Conservation (phyloP, 2,888 invertebrate genomes). For the Coleophora flavipennella region DNA sequence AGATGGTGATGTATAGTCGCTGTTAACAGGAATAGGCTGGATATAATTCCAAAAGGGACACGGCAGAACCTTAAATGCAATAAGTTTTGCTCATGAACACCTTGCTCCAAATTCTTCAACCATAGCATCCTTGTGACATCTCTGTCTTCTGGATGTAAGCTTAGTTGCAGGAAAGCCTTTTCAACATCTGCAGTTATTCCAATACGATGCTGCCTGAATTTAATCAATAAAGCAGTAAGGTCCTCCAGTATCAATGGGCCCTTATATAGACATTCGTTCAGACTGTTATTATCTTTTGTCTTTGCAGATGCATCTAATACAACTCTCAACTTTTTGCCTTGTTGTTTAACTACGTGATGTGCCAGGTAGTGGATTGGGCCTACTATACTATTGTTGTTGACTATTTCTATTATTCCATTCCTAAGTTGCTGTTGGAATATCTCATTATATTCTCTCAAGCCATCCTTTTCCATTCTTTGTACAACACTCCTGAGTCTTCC, state of each 20-base stretch:
- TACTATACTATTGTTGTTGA: neutral
- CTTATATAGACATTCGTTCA: conserved; percentile 10
- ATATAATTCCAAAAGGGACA: conserved; percentile 11
- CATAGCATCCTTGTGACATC: conserved; percentile 11
- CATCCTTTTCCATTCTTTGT: conserved; percentile 3
- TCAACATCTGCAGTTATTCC: conserved; percentile 11
- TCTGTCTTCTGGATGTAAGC: conserved; percentile 5
- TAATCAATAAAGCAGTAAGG: conserved; percentile 7
- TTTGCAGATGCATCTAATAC: conserved; percentile 15
- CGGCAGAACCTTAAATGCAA: conserved; percentile 7
- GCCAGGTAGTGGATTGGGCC: conserved; percentile 6
- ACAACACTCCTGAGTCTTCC: conserved; percentile 6
- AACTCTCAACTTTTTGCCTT: conserved; percentile 7
- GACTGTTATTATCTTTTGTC: conserved; percentile 4
- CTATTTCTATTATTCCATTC: conserved; percentile 5
- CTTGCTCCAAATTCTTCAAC: conserved; percentile 4
- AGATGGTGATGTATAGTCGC: conserved; percentile 10
- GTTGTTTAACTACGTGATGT: conserved; percentile 5
- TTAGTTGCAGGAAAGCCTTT: conserved; percentile 11
- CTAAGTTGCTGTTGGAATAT: conserved; percentile 6
- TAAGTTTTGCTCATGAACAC: neutral
- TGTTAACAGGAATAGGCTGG: conserved; percentile 12
- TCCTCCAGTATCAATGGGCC: conserved; percentile 11
- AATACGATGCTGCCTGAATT: conserved; percentile 6
- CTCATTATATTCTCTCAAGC: conserved; percentile 4